Percentiles rank a stretch among this genome's conserved stretches.
Conservation (phyloP, 1,140 invertebrate species). For the Teleopsis dalmanni region DNA sequence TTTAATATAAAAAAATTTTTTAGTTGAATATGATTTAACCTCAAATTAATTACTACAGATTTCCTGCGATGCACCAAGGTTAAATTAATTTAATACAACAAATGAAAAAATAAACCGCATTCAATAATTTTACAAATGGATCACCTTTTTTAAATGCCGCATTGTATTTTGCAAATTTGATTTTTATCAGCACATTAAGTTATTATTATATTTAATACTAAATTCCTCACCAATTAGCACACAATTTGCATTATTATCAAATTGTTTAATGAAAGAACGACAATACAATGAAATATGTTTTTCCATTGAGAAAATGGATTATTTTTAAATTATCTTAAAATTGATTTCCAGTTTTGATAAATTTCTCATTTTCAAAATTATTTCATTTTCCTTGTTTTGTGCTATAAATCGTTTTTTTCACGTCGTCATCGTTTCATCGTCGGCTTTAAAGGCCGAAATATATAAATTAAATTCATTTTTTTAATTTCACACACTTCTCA, state of each 20-base stretch:
- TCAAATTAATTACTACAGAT: not conserved
- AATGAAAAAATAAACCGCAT: too few relatives aligned
- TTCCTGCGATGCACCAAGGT: not conserved
- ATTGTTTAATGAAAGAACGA: constrained; percentile 1
- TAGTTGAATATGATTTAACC: too few relatives aligned
- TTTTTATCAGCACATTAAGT: too few relatives aligned
- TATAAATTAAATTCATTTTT: constrained; percentile 1
- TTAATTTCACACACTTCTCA: constrained; percentile 5
- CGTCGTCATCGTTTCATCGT: constrained; percentile 11
- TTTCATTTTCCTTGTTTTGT: too few relatives aligned
- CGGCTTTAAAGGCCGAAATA: constrained; percentile 12
- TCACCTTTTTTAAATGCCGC: constrained; percentile 14
- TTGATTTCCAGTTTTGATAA: not conserved
- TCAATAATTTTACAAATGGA: too few relatives aligned
- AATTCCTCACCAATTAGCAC: not conserved
- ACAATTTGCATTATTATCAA: not conserved
- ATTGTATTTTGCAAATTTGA: too few relatives aligned
- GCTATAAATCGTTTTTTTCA: too few relatives aligned
- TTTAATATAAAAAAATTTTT: not conserved
- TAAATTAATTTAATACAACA: too few relatives aligned
- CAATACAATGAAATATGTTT: not conserved
- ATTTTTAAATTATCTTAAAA: not conserved
- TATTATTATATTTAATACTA: too few relatives aligned
- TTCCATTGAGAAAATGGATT: not conserved
- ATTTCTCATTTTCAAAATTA: not conserved